A percentile compares a stretch with the other conserved stretches of the same genome.
Conservation (phyloP, 2,113 vertebrate genomes). For the Mormoops blainvillei region DNA sequence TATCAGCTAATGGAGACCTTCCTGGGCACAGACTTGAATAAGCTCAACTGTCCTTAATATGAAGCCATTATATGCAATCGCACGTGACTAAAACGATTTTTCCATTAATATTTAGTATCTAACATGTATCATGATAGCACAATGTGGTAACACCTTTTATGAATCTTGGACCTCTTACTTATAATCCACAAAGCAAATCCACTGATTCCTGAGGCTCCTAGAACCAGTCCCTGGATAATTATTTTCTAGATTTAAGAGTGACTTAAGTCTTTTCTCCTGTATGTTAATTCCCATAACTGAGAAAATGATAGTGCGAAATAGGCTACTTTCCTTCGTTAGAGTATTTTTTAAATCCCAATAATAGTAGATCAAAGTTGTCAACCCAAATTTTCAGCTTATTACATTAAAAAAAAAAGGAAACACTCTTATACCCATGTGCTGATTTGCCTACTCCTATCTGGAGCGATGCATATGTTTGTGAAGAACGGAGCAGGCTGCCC, state of each 20-base stretch:
- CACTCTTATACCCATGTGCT: fast-evolving
- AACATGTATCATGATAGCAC: neutral
- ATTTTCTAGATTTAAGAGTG: neutral
- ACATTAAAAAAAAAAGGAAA: neutral
- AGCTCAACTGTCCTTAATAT: neutral
- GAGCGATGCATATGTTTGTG: neutral
- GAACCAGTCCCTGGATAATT: neutral
- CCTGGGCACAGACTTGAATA: neutral
- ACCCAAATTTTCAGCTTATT: neutral
- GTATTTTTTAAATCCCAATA: neutral
- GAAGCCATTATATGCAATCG: neutral
- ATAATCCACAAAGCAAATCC: neutral
- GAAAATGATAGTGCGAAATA: neutral
- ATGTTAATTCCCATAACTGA: neutral
- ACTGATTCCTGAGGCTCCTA: neutral
- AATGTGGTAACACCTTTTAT: neutral
- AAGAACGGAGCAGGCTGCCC: fast-evolving
- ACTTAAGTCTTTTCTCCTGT: neutral
- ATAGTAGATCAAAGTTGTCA: neutral
- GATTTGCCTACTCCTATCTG: neutral
- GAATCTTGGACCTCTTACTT: neutral
- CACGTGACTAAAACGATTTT: neutral
- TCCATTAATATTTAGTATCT: neutral
- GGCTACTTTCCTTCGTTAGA: neutral
- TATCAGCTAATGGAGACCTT: neutral